These are phyloP conservation scores for Caenorhabditis elegans DNA, from an alignment of 1,140 invertebrate genomes.

Conservation along the genomic window WBcel235 BX284603.4:6959001-6959500, in stretches of 20 bases:
- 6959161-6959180: background rate
- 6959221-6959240: background rate
- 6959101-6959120: too few species aligned
- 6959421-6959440: constrained; percentile 79
- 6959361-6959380: background rate
- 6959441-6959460: constrained; percentile 92
- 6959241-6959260: too few species aligned
- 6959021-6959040: too few species aligned
- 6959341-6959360: background rate
- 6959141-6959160: too few species aligned
- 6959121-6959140: background rate
- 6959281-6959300: background rate
- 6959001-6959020: too few species aligned
- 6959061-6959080: too few species aligned
- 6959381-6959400: background rate
- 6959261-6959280: too few species aligned
- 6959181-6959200: too few species aligned
- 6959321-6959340: background rate
- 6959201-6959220: background rate
- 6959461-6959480: constrained; percentile 97
- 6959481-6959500: constrained; percentile 89
- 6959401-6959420: constrained; percentile 41
- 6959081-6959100: too few species aligned
- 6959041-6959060: too few species aligned
- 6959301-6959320: background rate